Base-by-base conservation (phyloP, 2,113 vertebrate species). In the Hydropotes inermis region DNA sequence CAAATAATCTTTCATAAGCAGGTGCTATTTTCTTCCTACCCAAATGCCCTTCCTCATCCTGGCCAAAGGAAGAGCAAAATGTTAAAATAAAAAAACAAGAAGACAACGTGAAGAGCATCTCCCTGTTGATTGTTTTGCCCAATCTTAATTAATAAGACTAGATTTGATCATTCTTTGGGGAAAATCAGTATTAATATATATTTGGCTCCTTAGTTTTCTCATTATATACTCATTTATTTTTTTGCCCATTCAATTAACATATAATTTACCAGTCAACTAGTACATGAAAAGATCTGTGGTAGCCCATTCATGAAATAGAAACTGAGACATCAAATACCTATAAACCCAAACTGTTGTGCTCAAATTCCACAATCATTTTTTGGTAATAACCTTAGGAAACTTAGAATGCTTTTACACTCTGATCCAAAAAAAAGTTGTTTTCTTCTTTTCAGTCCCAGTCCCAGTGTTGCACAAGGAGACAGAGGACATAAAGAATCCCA, bases 361-460 rank as follows among this genome's bases (percentile, higher is more conserved):
- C 92, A n/a, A 86, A 15, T 91, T 45, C 78, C 50, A 54, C 19
- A 17, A 47, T 91, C 23, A 94, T 33, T 54, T 82, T 54, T 54
- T 83, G 25, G 10, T 93, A 87, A 58, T 33, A 55, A 78, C 23
- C 25, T 70, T 8, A 83, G 47, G n/a, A 95, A 43, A 88, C 27
- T 61, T 39, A 58, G 33, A 91, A 95, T 74, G 61, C 11, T 94
- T 98, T 60, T 76, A 96, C 33, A 70, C 60, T 83, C 57, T 60
- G 52, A 94, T 58, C 70, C 30, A 54, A 16, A 97, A 93, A 83
- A 58, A 27, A 30, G 17, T 33, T 33, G 9, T 79, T 6, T 30
- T 82, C 12, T 84, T 39, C 76, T 84, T 64, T 45, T 36, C 83
- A 45, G 5, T 30, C 45, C 67, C 15, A 74, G 55, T 17, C 14